Base-by-base conservation (phyloP, 1,140 invertebrate species). In the Drosophila jambulina region DNA sequence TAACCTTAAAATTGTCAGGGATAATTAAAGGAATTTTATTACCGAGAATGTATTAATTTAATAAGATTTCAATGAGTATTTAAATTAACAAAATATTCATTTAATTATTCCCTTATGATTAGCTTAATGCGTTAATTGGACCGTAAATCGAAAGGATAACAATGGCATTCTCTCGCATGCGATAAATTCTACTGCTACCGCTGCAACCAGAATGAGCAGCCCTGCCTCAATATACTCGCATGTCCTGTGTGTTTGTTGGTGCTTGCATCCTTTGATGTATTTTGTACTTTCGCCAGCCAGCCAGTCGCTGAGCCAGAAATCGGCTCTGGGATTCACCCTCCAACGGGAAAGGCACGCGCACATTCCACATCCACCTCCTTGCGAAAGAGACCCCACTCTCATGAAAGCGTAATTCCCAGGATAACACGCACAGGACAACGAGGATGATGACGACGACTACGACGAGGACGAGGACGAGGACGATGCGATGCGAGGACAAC, bases 241-340 rank as follows among this genome's bases (percentile, higher is more conserved):
- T 53, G 36, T 58, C 34, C 51, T 59, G 54, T 59, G 29, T 64
- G 63, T 59, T 34, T 63, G 65, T 72, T 69, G 53, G 61, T 79
- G 46, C 57, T 61, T 86, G 65, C 70, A 67, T 62, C 78, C 84
- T 88, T 88, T 88, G 85, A 88, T 88, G 85, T 88, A 74, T 70
- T 70, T 77, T 78, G 63, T 67, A 80, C 81, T 85, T 88, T 86
- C 79, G 83, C 83, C 82, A 90, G 84, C 83, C 82, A 88, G 84
- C 84, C 84, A 88, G 80, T 88, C 78, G 77, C 74, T 71, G 82
- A 56, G 61, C 64, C 65, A 77, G 76, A 61, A 82, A 36, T 25
- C 45, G 27, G 23, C 23, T 25, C 46, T 27, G 46, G 42, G 42
- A 72, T 69, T 76, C 75, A 77, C 63, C 75, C 74, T 64, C 75